Conservation (phyloP, 2,888 invertebrate species). For the Apamea sordens region DNA sequence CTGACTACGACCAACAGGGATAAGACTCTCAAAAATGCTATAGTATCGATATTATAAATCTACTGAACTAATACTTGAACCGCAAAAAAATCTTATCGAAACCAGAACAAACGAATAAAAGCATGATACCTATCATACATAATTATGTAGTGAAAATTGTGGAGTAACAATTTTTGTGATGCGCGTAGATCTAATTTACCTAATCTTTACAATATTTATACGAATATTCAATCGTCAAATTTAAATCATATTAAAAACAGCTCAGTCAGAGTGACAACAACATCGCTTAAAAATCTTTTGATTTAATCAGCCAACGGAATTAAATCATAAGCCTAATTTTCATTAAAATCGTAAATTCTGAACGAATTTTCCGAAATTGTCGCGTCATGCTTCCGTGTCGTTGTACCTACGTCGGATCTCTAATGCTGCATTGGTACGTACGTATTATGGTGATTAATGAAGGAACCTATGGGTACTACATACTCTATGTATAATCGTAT, state of each 20-base stretch:
- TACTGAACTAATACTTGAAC: not conserved
- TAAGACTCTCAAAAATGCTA: not conserved
- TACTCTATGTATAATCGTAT: conserved; percentile 18
- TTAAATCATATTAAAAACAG: not conserved
- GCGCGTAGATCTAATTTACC: not conserved
- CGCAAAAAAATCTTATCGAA: not conserved
- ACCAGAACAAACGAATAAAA: not conserved
- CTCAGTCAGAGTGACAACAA: not conserved
- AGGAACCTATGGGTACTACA: conserved; percentile 13
- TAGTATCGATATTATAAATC: not conserved
- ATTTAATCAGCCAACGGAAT: conserved; percentile 3
- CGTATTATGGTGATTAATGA: conserved; percentile 61
- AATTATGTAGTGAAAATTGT: not conserved
- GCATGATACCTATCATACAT: not conserved
- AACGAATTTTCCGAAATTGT: conserved; percentile 37
- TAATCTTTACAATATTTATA: not conserved
- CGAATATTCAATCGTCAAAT: not conserved
- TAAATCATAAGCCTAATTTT: conserved; percentile 21
- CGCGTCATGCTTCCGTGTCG: conserved; percentile 46
- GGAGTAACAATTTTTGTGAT: not conserved
- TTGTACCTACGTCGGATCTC: conserved; percentile 32
- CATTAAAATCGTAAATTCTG: conserved; percentile 45
- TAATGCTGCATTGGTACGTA: conserved; percentile 42
- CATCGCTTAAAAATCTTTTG: not conserved
- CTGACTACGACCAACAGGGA: not conserved